phyloP scores from a whole-genome alignment of 2,888 invertebrate species.

The Amphipoea lucens region DNA sequence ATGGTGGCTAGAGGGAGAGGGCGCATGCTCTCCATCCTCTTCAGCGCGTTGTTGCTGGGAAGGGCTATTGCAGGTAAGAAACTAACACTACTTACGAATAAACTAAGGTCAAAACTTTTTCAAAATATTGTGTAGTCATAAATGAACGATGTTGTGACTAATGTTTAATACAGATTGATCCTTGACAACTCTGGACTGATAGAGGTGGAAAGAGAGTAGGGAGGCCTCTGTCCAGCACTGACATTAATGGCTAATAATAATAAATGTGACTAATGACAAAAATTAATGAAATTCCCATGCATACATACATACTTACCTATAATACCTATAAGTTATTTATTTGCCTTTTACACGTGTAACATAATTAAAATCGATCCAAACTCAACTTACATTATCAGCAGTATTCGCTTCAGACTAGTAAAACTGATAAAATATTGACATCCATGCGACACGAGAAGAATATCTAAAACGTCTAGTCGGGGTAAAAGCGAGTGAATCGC shows the following conservation, averaged over 20 bases:
- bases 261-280: neutral
- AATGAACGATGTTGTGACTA: constrained; percentile 6
- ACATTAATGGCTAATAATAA: neutral
- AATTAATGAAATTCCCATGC: neutral
- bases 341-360: neutral
- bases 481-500: constrained; percentile 47
- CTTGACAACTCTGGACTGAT: neutral
- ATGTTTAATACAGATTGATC: neutral
- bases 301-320: neutral
- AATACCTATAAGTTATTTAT: neutral
- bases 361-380: constrained; percentile 18
- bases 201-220: no score
- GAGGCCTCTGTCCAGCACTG: neutral
- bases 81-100: constrained; percentile 1
- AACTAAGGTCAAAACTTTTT: neutral
- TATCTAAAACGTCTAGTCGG: constrained; percentile 47
- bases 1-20: constrained; percentile 82
- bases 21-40: constrained; percentile 84
- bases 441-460: constrained; percentile 44
- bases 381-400: constrained; percentile 21
- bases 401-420: constrained; percentile 16
- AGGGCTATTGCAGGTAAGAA: constrained; percentile 86
- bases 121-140: neutral
- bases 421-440: constrained; percentile 57
- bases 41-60: constrained; percentile 86